These are phyloP conservation scores for Arvicanthis niloticus DNA, from an alignment of 2,113 vertebrate genomes.

Conservation along the genomic window DNA sequence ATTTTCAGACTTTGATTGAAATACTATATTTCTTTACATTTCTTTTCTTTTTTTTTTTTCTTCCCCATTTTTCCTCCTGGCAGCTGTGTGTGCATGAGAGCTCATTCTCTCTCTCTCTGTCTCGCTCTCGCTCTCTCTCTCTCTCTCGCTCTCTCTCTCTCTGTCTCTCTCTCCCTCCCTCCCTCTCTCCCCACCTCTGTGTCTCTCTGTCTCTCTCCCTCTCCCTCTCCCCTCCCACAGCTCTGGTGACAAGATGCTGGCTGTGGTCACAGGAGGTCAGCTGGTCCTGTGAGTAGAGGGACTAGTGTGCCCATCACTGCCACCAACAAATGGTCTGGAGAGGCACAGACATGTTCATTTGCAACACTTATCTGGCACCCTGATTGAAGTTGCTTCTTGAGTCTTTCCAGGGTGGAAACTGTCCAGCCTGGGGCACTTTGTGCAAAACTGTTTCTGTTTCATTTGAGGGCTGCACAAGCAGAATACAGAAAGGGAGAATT, in stretches of 20 bases:
- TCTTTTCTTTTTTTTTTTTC: not conserved
- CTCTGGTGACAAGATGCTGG: constrained; percentile 61
- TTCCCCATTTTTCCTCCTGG: constrained; percentile 86
- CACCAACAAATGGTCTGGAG: not conserved
- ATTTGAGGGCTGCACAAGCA: not conserved
- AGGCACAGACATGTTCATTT: constrained; percentile 69
- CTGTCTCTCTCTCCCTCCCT: constrained; percentile 63
- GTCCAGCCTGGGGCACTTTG: not conserved
- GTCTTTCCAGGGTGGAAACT: constrained; percentile 29
- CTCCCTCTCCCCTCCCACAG: constrained; percentile 82
- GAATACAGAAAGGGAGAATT: constrained; percentile 60
- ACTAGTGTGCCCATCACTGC: constrained; percentile 57
- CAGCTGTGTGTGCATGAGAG: constrained; percentile 78
- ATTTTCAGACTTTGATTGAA: constrained; percentile 91
- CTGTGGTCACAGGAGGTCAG: constrained; percentile 63
- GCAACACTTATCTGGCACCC: constrained; percentile 25
- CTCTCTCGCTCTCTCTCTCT: not conserved
- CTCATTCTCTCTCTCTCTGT: too few relatives aligned
- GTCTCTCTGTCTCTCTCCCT: not conserved
- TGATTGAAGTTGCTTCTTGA: not conserved
- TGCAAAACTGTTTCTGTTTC: constrained; percentile 15
- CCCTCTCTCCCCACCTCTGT: too few relatives aligned
- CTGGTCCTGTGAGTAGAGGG: not conserved
- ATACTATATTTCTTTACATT: constrained; percentile 87
- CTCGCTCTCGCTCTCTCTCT: too few relatives aligned